These are phyloP conservation scores for Artemia sinica DNA, from an alignment of 2,888 invertebrate genomes.

Conservation along the genomic window DNA sequence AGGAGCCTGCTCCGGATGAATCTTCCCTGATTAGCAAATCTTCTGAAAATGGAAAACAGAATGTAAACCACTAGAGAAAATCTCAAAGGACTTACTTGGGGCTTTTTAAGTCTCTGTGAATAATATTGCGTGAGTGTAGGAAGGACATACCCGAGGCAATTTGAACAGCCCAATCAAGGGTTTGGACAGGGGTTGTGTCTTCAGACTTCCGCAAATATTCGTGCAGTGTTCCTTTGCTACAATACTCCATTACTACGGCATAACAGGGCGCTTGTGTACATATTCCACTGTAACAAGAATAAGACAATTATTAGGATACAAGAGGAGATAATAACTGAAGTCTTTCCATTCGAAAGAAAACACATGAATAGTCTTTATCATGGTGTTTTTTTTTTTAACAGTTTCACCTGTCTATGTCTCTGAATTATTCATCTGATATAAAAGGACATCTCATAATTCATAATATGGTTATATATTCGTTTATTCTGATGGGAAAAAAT, in stretches of 20 bases:
- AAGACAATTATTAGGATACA: constrained; percentile 6
- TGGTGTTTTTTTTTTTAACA: too few relatives aligned
- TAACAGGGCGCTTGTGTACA: constrained; percentile 80
- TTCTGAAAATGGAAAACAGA: too few relatives aligned
- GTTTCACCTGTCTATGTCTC: too few relatives aligned
- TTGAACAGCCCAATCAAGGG: constrained; percentile 83
- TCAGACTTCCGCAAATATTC: constrained; percentile 69
- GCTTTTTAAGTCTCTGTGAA: constrained; percentile 94
- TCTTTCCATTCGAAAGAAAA: too few relatives aligned
- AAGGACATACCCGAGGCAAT: constrained; percentile 94
- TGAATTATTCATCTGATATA: too few relatives aligned
- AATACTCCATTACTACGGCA: constrained; percentile 96
- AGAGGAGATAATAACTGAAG: neutral
- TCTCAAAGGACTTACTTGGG: constrained; percentile 62
- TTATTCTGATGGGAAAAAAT: too few relatives aligned
- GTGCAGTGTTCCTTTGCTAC: constrained; percentile 83
- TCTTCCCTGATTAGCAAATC: too few relatives aligned
- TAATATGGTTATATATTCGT: too few relatives aligned
- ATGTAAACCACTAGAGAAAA: too few relatives aligned
- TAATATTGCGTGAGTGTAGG: constrained; percentile 84
- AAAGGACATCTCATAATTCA: too few relatives aligned
- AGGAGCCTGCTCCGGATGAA: too few relatives aligned
- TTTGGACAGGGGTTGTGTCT: constrained; percentile 62
- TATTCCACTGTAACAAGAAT: constrained; percentile 50
- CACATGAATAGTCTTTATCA: too few relatives aligned